phyloP scores from a whole-genome alignment of 2,888 invertebrate species.

The Mesorhabditis spiculigera region DNA sequence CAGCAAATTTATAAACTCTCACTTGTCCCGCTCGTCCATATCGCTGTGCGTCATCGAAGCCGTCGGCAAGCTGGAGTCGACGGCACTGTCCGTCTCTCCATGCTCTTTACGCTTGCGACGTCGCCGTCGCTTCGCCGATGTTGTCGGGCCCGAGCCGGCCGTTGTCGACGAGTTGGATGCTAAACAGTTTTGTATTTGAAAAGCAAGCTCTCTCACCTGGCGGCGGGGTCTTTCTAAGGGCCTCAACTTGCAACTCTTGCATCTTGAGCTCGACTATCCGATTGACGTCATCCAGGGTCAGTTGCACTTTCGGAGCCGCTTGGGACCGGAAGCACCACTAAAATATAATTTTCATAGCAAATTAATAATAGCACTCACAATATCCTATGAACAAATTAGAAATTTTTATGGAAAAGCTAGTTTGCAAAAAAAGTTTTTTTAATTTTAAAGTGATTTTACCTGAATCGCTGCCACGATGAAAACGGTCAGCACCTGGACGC shows the following conservation, averaged over 20 bases:
- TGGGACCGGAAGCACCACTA: too few species aligned
- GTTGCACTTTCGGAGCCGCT: too few species aligned
- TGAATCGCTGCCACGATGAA: background rate
- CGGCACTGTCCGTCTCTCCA: conserved; percentile 2
- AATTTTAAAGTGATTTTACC: background rate
- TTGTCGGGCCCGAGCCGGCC: background rate
- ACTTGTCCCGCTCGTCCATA: background rate
- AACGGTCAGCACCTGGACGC: background rate
- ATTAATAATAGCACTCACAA: too few species aligned
- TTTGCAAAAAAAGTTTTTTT: background rate
- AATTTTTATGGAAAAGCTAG: too few species aligned
- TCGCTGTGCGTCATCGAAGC: conserved; percentile 3
- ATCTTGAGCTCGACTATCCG: background rate
- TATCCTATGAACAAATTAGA: too few species aligned
- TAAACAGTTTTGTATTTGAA: background rate
- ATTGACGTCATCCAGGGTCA: background rate
- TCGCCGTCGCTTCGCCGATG: background rate
- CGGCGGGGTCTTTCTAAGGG: too few species aligned
- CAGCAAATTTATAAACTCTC: too few species aligned
- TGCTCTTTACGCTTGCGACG: background rate
- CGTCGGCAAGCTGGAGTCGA: background rate
- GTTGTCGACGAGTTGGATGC: background rate
- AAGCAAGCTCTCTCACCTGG: too few species aligned
- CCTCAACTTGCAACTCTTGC: background rate
- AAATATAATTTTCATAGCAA: too few species aligned